Evolutionary conservation across 2,113 vertebrate species (phyloP).

Genomic region (Paraplagusia blochii): DNA sequence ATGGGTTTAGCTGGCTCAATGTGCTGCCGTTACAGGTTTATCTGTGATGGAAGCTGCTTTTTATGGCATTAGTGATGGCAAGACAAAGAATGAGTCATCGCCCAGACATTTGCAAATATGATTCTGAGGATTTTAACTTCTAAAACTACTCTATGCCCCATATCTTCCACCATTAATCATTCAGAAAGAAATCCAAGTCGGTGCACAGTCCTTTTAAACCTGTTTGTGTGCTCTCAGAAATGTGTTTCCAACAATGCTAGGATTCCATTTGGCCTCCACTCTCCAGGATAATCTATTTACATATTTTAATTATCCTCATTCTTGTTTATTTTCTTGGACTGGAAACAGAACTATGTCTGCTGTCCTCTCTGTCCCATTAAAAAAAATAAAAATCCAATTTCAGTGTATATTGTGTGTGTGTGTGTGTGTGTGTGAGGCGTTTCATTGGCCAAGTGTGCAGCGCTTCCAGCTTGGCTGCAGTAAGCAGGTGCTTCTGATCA

Average conservation of each 20-base stretch:
- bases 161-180: constrained; percentile 50
- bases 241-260: constrained; percentile 32
- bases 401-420: constrained; percentile 30
- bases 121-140: constrained; percentile 43
- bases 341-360: constrained; percentile 10
- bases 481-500: constrained; percentile 19
- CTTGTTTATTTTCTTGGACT: background rate
- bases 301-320: constrained; percentile 16
- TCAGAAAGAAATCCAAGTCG: constrained; percentile 19
- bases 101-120: constrained; percentile 51
- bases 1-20: constrained; percentile 53
- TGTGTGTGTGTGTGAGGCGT: constrained; percentile 7
- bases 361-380: background rate
- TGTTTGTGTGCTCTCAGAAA: constrained; percentile 28
- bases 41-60: constrained; percentile 55
- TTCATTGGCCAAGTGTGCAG: constrained; percentile 18
- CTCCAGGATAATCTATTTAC: constrained; percentile 42
- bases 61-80: constrained; percentile 46
- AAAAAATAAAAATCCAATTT: background rate
- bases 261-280: constrained; percentile 13
- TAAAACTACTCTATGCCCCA: constrained; percentile 27
- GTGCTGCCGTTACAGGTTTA: constrained; percentile 50
- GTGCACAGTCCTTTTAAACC: background rate
- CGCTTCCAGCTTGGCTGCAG: constrained; percentile 15
- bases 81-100: constrained; percentile 45